phyloP scores from a whole-genome alignment of 30 jellyfish, hydroid and myxozoan genomes.

The Clytia hemisphaerica region DNA sequence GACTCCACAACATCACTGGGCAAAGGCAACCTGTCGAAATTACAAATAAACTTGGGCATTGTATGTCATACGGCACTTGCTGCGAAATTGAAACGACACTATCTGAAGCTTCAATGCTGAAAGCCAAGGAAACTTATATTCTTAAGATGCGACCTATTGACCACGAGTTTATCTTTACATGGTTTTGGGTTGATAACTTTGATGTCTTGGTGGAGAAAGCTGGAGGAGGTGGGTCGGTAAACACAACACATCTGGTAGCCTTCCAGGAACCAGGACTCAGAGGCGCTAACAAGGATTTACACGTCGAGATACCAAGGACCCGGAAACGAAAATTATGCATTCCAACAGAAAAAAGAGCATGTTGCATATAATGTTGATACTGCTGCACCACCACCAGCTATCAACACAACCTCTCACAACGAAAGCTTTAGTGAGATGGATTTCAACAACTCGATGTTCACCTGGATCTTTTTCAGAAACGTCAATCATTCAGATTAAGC shows the following conservation, averaged over 20 bases:
- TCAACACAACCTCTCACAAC: too few relatives aligned
- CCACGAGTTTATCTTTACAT: not conserved
- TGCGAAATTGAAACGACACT: conserved; percentile 38
- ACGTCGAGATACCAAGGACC: not conserved
- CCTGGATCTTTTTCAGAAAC: not conserved
- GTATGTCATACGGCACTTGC: conserved; percentile 24
- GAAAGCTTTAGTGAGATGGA: too few relatives aligned
- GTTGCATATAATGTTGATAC: too few relatives aligned
- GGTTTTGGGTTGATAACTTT: conserved; percentile 45
- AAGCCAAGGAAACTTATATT: not conserved
- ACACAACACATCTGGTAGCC: conserved; percentile 21
- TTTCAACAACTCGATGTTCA: too few relatives aligned
- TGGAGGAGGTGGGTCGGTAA: conserved; percentile 4
- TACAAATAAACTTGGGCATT: conserved; percentile 28
- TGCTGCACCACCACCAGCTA: too few relatives aligned
- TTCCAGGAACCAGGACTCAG: conserved; percentile 11
- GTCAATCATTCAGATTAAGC: not conserved
- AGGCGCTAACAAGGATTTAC: not conserved
- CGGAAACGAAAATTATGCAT: not conserved
- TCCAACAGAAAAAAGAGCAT: too few relatives aligned
- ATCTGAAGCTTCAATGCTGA: conserved; percentile 19
- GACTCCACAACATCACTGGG: conserved; percentile 47
- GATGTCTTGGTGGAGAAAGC: not conserved
- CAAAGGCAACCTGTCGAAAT: conserved; percentile 7
- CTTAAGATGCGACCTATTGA: not conserved